Base-by-base conservation (phyloP, 2,113 vertebrate genomes). In the Ailuropoda melanoleuca region DNA sequence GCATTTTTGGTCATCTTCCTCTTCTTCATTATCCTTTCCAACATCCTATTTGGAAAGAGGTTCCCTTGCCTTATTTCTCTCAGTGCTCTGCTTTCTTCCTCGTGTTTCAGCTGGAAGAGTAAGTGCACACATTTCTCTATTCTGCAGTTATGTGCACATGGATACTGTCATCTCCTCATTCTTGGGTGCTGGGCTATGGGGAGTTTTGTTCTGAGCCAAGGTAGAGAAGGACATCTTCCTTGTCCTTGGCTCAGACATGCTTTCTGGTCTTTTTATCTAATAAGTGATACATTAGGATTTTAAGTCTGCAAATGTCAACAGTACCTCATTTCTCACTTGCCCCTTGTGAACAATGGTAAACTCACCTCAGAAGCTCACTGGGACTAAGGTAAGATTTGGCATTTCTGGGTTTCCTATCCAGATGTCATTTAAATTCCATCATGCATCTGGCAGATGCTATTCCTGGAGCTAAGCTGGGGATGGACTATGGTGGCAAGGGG, bases 91-190 rank as follows among this genome's bases (percentile, higher is more conserved):
- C 9, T 70, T 18, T 58, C 55, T 56, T 55, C 17, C 55, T 48
- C 1, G 0, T 19, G 37, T 64, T 58, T 48, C 1, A 85, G 53
- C 53, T 68, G 29, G 23, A 66, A 37, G 56, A 37, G 21, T 7
- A 48, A 50, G 26, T 4, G 4, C 4, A 0, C 1, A 0, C 0
- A 3, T n/a, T 58, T 17, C 43, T 53, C 64, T 9, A 6, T 26
- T 89, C 66, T 26, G 39, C 55, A 4, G 29, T 48, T 68, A 29
- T 1, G 2, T 34, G 13, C 53, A 60, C 34, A 15, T 13, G 37
- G 70, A 43, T 55, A 10, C 24, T 29, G 3, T 23, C 11, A 21
- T n/a, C 6, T 23, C 62, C 26, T 82, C 19, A 46, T 56, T 48
- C 56, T 34, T 83, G 56, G 46, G 37, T 39, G 66, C 11, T 2